Base-by-base conservation (phyloP, 2,888 invertebrate genomes). In the Clanis bilineata region DNA sequence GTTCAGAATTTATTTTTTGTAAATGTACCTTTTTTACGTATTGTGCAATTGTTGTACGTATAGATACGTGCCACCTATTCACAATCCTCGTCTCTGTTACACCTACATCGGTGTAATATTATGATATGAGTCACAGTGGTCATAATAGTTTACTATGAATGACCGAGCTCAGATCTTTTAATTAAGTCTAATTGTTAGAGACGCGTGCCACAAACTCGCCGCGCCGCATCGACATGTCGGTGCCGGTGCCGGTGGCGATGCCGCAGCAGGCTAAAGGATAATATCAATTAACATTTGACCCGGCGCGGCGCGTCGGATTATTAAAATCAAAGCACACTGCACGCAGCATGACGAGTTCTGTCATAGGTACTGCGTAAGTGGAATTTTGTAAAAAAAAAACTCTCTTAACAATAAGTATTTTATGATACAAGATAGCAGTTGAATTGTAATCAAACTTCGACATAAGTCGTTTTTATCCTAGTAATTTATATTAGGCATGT, bases 241-340 rank as follows among this genome's bases (percentile, higher is more conserved):
- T 41, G 18, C 18, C 18, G 18, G 41, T 41, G 18, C 18, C 18
- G 65, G n/a, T 25, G 41, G 18, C 41, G 41, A 18, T 41, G 18
- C 18, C 18, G 18, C 18, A 6, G 65, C 64, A 63, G 62, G 64
- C 64, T 63, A 74, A 78, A 79, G 77, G 80, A 74, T 72, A 67
- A 69, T 76, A 71, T n/a, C n/a, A 81, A 81, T 83, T 86, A 81
- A 82, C 85, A 71, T 74, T 80, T 87, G 83, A 86, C 85, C 85
- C 61, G 61, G 61, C 65, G 71, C 54, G 12, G 10, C 22, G 70
- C 64, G 71, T 70, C 72, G 80, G 80, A 84, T 85, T 82, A 82
- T 74, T 51, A 67, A 82, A 86, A 85, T 85, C 82, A 79, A 77
- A 68, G 5, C 70, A 12, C 15, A 69, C 70, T 65, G 67, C 45